A percentile compares a stretch with the other conserved stretches of the same genome.
These are phyloP conservation scores for Epinephelus fuscoguttatus DNA, from an alignment of 2,113 vertebrate genomes.

Conservation along the genomic window DNA sequence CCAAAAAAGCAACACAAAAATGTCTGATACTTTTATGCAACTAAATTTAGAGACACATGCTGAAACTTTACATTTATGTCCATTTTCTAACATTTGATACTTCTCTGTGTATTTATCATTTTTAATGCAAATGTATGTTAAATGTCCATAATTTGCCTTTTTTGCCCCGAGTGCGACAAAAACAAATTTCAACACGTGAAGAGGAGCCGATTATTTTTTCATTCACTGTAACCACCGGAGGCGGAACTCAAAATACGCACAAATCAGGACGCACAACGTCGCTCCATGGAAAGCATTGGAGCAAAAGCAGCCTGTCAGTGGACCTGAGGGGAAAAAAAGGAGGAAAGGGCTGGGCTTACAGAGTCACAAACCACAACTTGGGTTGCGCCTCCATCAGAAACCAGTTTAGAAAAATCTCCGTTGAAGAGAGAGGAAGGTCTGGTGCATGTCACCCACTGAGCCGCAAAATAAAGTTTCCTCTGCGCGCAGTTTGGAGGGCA, in stretches of 20 bases:
- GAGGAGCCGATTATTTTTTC: constrained; percentile 36
- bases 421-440: constrained; percentile 65
- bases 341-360: constrained; percentile 78
- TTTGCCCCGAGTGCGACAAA: constrained; percentile 35
- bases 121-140: neutral
- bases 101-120: neutral
- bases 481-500: constrained; percentile 22
- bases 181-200: constrained; percentile 19
- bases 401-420: constrained; percentile 71
- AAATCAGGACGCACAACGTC: constrained; percentile 79
- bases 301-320: constrained; percentile 66
- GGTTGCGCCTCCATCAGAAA: constrained; percentile 75
- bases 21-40: neutral
- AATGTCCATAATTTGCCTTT: constrained; percentile 5
- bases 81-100: neutral
- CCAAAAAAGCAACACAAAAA: neutral
- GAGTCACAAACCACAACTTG: constrained; percentile 76
- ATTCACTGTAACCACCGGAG: constrained; percentile 60
- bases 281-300: constrained; percentile 39
- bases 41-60: neutral
- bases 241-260: constrained; percentile 76
- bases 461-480: constrained; percentile 44
- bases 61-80: neutral
- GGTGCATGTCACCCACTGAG: constrained; percentile 43
- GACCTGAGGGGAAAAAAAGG: constrained; percentile 45